Evolutionary conservation across 2,113 vertebrate species (phyloP), one percentile per base, ranked within the genome.

Genomic region (Cheirogaleus medius): DNA sequence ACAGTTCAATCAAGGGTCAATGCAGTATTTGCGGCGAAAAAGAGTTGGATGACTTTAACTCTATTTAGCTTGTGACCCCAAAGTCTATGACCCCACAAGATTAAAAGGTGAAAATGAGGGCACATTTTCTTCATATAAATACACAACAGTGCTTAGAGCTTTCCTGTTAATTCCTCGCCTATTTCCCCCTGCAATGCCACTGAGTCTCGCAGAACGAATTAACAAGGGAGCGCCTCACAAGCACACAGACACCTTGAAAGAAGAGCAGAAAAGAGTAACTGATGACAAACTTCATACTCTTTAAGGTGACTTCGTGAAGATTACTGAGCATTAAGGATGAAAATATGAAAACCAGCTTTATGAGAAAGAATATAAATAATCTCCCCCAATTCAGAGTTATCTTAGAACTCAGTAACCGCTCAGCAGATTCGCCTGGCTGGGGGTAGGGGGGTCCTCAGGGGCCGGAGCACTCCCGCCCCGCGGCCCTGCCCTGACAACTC

Each of bases 21-120:
- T 34, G 69, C 58, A 74, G 0, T 58, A 85, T 47, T 71, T 58
- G 56, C 21, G 34, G 81, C 44, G 32, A 60, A 64, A 66, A 93
- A 87, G 29, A 69, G 74, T 42, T 92, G 87, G 44, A 42, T 95
- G 73, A 13, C 81, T 39, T 90, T 44, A 20, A 42, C 9, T 84
- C 21, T 34, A 54, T 7, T 9, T 78, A 54, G 42, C 44, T 54
- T 47, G 32, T 83, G 10, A 49, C 25, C 20, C 34, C 68, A 34
- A 66, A 60, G n/a, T 74, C 85, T 49, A 76, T 49, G 44, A 56
- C 39, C 74, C 13, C 9, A 66, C 42, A 74, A 47, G 39, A 76
- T 8, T 54, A 60, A 73, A 77, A 78, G 80, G 42, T 90, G 68
- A 52, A 88, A 66, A 63, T 2, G 23, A 49, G 42, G 84, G 12